Conservation (phyloP, 2,888 invertebrate genomes). For the Cheilosia vulpina region DNA sequence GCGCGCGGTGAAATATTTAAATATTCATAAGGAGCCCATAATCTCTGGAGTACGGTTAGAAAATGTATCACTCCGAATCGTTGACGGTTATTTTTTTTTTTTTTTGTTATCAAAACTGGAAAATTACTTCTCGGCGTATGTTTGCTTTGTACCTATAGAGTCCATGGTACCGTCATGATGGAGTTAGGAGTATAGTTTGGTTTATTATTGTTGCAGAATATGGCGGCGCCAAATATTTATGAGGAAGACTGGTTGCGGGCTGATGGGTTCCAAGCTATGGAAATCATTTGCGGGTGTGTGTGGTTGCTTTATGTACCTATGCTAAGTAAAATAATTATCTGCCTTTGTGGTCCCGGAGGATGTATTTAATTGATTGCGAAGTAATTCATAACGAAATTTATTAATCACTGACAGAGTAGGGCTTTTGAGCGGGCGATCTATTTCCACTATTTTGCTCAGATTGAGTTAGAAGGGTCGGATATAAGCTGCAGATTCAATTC, state of each 20-base stretch:
- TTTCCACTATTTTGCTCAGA: not conserved
- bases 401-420: not conserved
- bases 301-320: not conserved
- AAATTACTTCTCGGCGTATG: slow-evolving; percentile 39
- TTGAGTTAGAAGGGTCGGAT: too few relatives aligned
- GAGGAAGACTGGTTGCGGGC: not conserved
- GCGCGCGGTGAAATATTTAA: slow-evolving; percentile 67
- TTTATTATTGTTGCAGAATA: slow-evolving; percentile 2
- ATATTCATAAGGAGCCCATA: slow-evolving; percentile 71
- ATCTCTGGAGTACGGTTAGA: slow-evolving; percentile 67
- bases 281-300: slow-evolving; percentile 1
- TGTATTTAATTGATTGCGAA: slow-evolving; percentile 12
- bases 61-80: slow-evolving; percentile 55
- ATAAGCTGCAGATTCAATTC: too few relatives aligned
- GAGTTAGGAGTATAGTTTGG: not conserved
- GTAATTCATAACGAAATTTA: slow-evolving; percentile 4
- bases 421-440: not conserved
- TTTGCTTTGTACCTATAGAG: slow-evolving; percentile 2
- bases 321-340: slow-evolving; percentile 16
- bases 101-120: slow-evolving; percentile 31
- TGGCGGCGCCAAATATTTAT: slow-evolving; percentile 16
- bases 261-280: slow-evolving; percentile 1
- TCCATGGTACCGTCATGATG: not conserved
- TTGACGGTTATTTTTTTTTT: slow-evolving; percentile 39
- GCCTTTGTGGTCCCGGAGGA: not conserved